A percentile compares a stretch with the other conserved stretches of the same genome.
These are phyloP conservation scores for Nebria ingens DNA, from an alignment of 1,140 invertebrate species.

Conservation along the genomic window DNA sequence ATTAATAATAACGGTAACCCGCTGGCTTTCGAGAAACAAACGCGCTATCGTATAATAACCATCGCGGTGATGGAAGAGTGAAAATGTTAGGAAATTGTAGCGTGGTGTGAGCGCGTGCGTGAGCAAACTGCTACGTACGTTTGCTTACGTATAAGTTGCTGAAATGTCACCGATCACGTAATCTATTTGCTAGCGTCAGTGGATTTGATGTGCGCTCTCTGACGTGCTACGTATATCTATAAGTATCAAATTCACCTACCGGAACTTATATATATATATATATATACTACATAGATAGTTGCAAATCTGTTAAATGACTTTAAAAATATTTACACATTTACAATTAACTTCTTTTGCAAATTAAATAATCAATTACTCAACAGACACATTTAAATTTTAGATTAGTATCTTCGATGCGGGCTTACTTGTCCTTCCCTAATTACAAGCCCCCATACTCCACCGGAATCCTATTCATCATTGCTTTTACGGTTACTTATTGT, in stretches of 20 bases:
- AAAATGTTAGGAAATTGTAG: no score
- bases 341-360: neutral
- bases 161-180: conserved; percentile 13
- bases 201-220: conserved; percentile 9
- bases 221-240: conserved; percentile 14
- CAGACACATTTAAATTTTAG: no score
- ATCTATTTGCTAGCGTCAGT: conserved; percentile 13
- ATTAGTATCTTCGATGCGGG: no score
- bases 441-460: no score
- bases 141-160: neutral
- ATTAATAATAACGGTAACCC: conserved; percentile 3
- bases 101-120: conserved; percentile 2
- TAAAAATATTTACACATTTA: neutral
- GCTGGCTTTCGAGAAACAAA: neutral
- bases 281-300: no score
- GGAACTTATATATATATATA: no score
- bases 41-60: neutral
- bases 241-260: no score
- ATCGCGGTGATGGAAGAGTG: no score
- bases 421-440: no score
- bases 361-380: neutral
- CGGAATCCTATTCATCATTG: no score
- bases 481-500: no score
- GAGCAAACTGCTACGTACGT: neutral
- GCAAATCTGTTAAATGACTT: no score